These are phyloP conservation scores for Tursiops truncatus DNA, from an alignment of 2,113 vertebrate species.

Conservation along the genomic window DNA sequence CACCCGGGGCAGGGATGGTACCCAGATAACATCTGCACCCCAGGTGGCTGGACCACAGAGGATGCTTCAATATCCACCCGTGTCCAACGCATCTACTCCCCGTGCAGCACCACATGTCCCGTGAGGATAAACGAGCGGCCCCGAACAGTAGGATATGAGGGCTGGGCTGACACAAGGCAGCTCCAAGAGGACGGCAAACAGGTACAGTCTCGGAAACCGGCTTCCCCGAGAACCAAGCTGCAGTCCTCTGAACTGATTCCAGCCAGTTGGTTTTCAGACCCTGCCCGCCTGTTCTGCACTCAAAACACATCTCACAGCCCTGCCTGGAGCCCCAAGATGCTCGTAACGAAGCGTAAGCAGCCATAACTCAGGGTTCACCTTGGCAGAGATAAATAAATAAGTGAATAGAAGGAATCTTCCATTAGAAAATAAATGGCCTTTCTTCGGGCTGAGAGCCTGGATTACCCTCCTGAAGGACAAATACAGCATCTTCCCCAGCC, in stretches of 20 bases:
- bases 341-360: not conserved
- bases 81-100: not conserved
- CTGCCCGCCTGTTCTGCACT: not conserved
- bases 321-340: not conserved
- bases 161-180: not conserved
- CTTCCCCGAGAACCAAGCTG: not conserved
- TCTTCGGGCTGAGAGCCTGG: not conserved
- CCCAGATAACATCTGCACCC: not conserved
- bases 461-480: conserved; percentile 48
- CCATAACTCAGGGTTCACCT: conserved; percentile 44
- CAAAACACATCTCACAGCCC: not conserved
- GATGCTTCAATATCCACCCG: not conserved
- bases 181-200: not conserved
- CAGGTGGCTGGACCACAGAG: not conserved
- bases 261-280: not conserved
- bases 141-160: not conserved
- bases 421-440: conserved; percentile 54
- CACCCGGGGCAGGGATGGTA: accelerated
- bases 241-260: not conserved
- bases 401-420: conserved; percentile 34
- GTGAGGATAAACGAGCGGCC: not conserved
- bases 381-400: conserved; percentile 24
- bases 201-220: not conserved
- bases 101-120: not conserved
- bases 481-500: not conserved